A percentile compares a stretch with the other conserved stretches of the same genome.
These are phyloP conservation scores for Epinotia brunnichana DNA, from an alignment of 2,888 invertebrate species.

Conservation along the genomic window DNA sequence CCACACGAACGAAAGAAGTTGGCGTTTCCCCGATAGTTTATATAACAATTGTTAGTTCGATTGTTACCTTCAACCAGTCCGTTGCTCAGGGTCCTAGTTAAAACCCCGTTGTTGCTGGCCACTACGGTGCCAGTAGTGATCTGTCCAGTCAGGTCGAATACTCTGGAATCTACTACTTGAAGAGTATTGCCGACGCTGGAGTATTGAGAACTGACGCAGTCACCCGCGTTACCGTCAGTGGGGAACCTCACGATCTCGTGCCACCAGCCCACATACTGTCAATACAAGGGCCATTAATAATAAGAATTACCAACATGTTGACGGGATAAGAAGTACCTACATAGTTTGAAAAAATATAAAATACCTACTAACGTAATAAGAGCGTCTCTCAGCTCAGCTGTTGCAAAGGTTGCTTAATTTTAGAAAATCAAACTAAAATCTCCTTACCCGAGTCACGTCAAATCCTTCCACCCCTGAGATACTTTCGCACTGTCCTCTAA, in stretches of 20 bases:
- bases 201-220: slow-evolving; percentile 66
- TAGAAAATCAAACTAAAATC: not conserved
- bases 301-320: too few relatives aligned
- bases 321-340: too few relatives aligned
- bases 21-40: too few relatives aligned
- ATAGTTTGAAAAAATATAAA: too few relatives aligned
- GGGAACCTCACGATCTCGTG: slow-evolving; percentile 73
- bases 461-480: slow-evolving; percentile 61
- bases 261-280: slow-evolving; percentile 74
- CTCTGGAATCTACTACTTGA: slow-evolving; percentile 61
- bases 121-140: slow-evolving; percentile 56
- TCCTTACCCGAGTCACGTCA: slow-evolving; percentile 59
- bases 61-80: slow-evolving; percentile 51
- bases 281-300: slow-evolving; percentile 38
- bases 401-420: too few relatives aligned
- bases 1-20: too few relatives aligned
- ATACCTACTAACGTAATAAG: too few relatives aligned
- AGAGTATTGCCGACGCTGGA: slow-evolving; percentile 50
- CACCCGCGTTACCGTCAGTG: slow-evolving; percentile 54
- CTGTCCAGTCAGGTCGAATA: slow-evolving; percentile 54
- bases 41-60: not conserved
- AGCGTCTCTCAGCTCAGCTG: too few relatives aligned
- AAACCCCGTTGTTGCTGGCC: slow-evolving; percentile 57
- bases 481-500: slow-evolving; percentile 68
- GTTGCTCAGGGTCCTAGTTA: slow-evolving; percentile 56